A percentile compares a stretch with the other conserved stretches of the same genome.
These are phyloP conservation scores for Hypotaenidia philippensis DNA, from an alignment of 2,797 vertebrate species.

Conservation along the genomic window DNA sequence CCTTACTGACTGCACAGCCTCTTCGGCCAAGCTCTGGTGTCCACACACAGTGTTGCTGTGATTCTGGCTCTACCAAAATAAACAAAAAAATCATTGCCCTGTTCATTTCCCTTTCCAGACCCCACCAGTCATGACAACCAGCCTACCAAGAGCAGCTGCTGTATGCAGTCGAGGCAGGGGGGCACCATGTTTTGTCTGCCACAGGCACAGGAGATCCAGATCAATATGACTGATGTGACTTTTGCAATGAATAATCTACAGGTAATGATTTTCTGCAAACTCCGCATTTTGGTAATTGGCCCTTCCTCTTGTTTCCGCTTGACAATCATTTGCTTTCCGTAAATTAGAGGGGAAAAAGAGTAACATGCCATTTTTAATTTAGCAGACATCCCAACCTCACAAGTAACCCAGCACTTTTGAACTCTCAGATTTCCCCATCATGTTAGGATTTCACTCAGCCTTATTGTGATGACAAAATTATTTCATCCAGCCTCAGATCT, in stretches of 20 bases:
- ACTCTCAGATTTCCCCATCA: neutral
- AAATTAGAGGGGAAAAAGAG: neutral
- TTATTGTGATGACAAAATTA: neutral
- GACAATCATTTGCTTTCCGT: neutral
- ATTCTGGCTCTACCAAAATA: neutral
- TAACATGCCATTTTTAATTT: neutral
- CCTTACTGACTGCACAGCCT: neutral
- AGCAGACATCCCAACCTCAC: neutral
- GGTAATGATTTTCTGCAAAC: neutral
- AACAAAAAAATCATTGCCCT: neutral
- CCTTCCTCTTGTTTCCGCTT: neutral
- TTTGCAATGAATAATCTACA: neutral
- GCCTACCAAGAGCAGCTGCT: neutral
- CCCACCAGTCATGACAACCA: neutral
- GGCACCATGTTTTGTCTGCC: neutral
- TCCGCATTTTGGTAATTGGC: neutral
- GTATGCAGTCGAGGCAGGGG: accelerated
- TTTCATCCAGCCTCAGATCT: neutral
- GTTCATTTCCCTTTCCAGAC: neutral
- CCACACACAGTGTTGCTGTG: accelerated
- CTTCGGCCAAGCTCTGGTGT: neutral
- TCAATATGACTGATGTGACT: neutral
- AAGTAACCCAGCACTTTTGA: neutral
- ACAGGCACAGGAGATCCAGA: accelerated
- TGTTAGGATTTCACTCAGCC: neutral